A percentile compares a stretch with the other conserved stretches of the same genome.
These are phyloP conservation scores for Drosophila ananassae DNA, from an alignment of 1,140 invertebrate genomes.

Conservation along the genomic window DNA sequence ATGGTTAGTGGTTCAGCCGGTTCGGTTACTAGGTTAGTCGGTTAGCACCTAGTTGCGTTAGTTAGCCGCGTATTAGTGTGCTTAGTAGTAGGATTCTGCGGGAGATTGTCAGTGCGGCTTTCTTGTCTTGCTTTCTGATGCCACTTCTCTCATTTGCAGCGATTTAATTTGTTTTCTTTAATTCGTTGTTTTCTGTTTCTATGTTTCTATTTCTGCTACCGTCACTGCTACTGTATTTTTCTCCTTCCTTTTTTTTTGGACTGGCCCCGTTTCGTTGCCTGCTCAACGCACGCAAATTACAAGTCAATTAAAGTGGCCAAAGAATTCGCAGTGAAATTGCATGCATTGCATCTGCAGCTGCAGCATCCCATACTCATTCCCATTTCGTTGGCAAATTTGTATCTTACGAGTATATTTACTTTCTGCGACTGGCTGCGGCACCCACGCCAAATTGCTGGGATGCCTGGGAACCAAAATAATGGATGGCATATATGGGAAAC, in stretches of 20 bases:
- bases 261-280: slow-evolving; percentile 60
- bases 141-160: slow-evolving; percentile 57
- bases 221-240: slow-evolving; percentile 19
- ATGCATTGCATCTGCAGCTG: slow-evolving; percentile 17
- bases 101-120: slow-evolving; percentile 71
- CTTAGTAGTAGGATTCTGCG: slow-evolving; percentile 39
- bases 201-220: neutral
- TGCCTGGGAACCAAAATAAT: slow-evolving; percentile 65
- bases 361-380: slow-evolving; percentile 33
- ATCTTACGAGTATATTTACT: slow-evolving; percentile 31
- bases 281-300: slow-evolving; percentile 76
- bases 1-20: slow-evolving; percentile 70
- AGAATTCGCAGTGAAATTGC: slow-evolving; percentile 63
- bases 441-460: slow-evolving; percentile 42
- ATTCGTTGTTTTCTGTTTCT: slow-evolving; percentile 32
- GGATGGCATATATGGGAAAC: slow-evolving; percentile 54
- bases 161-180: slow-evolving; percentile 59
- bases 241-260: slow-evolving; percentile 39
- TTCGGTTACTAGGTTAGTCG: slow-evolving; percentile 81
- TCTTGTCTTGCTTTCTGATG: slow-evolving; percentile 51
- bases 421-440: slow-evolving; percentile 30
- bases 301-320: slow-evolving; percentile 69
- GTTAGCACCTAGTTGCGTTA: slow-evolving; percentile 70
- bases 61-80: slow-evolving; percentile 21
- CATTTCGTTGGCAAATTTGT: slow-evolving; percentile 34